Evolutionary conservation across 92 coral and sea anemone genomes (phyloP), one percentile per base, ranked within the genome.

Genomic region (Pocillopora grandis): DNA sequence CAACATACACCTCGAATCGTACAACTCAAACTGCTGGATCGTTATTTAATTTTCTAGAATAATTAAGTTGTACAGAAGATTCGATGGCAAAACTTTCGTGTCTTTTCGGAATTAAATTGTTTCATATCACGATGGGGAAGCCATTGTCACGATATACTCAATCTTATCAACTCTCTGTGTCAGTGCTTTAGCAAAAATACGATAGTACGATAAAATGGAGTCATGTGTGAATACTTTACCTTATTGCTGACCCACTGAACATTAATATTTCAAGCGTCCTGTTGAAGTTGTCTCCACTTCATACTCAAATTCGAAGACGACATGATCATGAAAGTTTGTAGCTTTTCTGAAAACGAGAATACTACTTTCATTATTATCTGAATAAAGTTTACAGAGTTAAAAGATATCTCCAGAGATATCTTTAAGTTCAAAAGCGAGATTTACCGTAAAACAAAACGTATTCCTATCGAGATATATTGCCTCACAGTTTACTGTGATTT

Each of bases 241-340:
- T 81, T 60, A n/a, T 23, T 23, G 61, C 42, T 76, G 58, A 12
- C 13, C 21, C 14, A 10, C 33, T 52, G 59, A 59, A 48, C 77
- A 81, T 81, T 60, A 81, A 81, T 81, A 81, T 81, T 81, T 81
- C 60, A 81, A 81, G 48, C 69, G 58, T 9, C 35, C n/a, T 59
- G 70, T 52, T 48, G 42, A 65, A 23, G 63, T 65, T 37, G 77
- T 33, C 48, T 58, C 27, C 66, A 71, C 69, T 58, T 35, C 76
- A 36, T n/a, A 10, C 6, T 42, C 55, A 71, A 19, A 1, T 20
- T 12, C 77, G 2, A 35, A 31, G 12, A 33, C 20, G 2, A 5
- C 19, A 20, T 18, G 42, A 56, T 59, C 59, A 13, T 36, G 66
- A 57, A 18, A 31, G 35, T 60, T 42, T 42, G 8, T 27, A 21